Evolutionary conservation across 35 echinoderm and acorn worm genomes (phyloP).

Genomic region (Acanthaster planci): DNA sequence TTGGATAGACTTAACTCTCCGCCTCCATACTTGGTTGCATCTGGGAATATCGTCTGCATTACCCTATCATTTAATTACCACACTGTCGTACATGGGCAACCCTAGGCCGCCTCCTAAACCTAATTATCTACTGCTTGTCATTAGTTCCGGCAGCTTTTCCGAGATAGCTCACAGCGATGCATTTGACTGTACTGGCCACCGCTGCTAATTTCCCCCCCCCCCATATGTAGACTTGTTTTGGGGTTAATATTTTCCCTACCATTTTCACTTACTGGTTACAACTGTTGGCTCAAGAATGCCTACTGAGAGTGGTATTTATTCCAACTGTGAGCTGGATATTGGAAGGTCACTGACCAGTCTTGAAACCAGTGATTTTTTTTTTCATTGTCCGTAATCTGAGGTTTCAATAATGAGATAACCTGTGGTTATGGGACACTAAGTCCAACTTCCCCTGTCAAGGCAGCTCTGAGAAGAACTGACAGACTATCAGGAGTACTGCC

Average conservation of each 20-base stretch:
- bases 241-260: no score
- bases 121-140: conserved; percentile 23
- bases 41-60: not conserved
- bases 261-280: no score
- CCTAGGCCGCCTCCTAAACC: not conserved
- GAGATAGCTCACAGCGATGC: no score
- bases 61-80: conserved; percentile 16
- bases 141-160: conserved; percentile 23
- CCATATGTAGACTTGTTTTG: no score
- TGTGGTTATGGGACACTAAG: not conserved
- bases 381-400: not conserved
- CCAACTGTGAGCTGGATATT: not conserved
- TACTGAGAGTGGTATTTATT: not conserved
- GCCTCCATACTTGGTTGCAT: not conserved
- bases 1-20: not conserved
- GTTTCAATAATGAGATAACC: conserved; percentile 7
- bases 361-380: not conserved
- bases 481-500: no score
- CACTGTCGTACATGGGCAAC: not conserved
- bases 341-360: not conserved
- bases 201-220: no score
- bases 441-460: no score
- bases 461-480: no score
- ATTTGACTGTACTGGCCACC: no score
- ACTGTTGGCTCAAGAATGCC: not conserved